phyloP scores from a whole-genome alignment of 2,888 invertebrate genomes.

The Cheilosia scutellata region DNA sequence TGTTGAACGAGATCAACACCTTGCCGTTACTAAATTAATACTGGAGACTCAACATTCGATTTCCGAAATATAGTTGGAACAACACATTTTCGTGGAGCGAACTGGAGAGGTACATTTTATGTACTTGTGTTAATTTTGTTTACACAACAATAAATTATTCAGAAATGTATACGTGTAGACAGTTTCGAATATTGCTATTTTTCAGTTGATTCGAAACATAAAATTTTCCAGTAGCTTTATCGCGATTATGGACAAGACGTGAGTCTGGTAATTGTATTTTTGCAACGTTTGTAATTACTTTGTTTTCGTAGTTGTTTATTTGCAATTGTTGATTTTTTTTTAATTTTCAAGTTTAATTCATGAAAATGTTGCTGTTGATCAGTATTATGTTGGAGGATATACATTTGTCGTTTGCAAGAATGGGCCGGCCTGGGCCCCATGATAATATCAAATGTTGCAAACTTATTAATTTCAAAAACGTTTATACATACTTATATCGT shows the following conservation, averaged over 20 bases:
- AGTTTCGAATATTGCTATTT: slow-evolving; percentile 52
- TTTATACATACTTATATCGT: no score
- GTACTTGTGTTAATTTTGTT: slow-evolving; percentile 76
- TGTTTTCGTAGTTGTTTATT: slow-evolving; percentile 24
- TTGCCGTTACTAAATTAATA: slow-evolving; percentile 63
- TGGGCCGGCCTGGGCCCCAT: no score
- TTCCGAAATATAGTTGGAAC: slow-evolving; percentile 34
- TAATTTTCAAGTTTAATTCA: slow-evolving; percentile 4
- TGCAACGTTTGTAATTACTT: slow-evolving; percentile 3
- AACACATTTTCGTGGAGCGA: slow-evolving; percentile 38
- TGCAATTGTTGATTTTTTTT: neutral
- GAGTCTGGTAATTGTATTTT: slow-evolving; percentile 9
- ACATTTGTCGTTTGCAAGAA: neutral
- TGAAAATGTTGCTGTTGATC: slow-evolving; percentile 2
- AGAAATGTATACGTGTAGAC: slow-evolving; percentile 66
- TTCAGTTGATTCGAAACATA: slow-evolving; percentile 55
- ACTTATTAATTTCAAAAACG: no score
- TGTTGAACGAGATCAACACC: slow-evolving; percentile 56
- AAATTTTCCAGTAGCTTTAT: slow-evolving; percentile 32
- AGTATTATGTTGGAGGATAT: neutral
- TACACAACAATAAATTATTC: slow-evolving; percentile 77
- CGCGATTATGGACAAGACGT: slow-evolving; percentile 23
- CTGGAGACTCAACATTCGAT: slow-evolving; percentile 46
- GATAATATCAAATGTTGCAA: no score
- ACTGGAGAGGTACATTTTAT: slow-evolving; percentile 48